Conservation (phyloP, 2,113 vertebrate species). For the Lampris incognitus region DNA sequence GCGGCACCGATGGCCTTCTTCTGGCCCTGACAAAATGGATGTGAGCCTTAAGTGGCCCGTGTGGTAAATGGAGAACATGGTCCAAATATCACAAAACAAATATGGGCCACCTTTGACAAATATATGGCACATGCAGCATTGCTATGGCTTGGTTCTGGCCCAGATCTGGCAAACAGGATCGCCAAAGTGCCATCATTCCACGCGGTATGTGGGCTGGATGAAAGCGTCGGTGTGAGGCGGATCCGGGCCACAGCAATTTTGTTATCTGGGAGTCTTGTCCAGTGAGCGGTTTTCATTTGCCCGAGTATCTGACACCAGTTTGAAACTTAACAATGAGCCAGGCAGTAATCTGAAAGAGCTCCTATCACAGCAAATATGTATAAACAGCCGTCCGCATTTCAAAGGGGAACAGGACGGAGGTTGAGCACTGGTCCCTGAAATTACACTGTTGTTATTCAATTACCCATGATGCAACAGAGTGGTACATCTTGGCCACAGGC, state of each 20-base stretch:
- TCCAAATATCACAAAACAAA: too few relatives aligned
- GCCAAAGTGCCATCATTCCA: too few relatives aligned
- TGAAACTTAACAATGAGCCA: slow-evolving; percentile 28
- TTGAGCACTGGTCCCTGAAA: slow-evolving; percentile 75
- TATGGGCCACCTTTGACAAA: too few relatives aligned
- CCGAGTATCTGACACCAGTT: slow-evolving; percentile 33
- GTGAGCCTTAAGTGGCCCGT: too few relatives aligned
- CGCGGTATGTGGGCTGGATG: background rate
- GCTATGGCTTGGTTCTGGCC: too few relatives aligned
- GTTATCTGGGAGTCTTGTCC: slow-evolving; percentile 30
- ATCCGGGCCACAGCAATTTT: background rate
- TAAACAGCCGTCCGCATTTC: slow-evolving; percentile 49
- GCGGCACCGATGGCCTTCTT: too few relatives aligned
- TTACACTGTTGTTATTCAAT: slow-evolving; percentile 76
- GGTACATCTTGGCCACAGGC: slow-evolving; percentile 59
- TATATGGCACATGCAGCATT: too few relatives aligned
- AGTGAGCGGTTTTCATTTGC: slow-evolving; percentile 33
- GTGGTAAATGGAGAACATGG: too few relatives aligned
- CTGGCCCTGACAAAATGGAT: too few relatives aligned
- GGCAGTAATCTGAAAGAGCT: slow-evolving; percentile 38
- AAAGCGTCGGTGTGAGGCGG: too few relatives aligned
- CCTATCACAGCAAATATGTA: slow-evolving; percentile 57
- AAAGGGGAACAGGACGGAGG: slow-evolving; percentile 54
- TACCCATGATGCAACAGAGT: slow-evolving; percentile 67
- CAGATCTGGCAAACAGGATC: too few relatives aligned